These are phyloP conservation scores for Sycophaga agraensis DNA, from an alignment of 1,140 invertebrate species.

Conservation along the genomic window DNA sequence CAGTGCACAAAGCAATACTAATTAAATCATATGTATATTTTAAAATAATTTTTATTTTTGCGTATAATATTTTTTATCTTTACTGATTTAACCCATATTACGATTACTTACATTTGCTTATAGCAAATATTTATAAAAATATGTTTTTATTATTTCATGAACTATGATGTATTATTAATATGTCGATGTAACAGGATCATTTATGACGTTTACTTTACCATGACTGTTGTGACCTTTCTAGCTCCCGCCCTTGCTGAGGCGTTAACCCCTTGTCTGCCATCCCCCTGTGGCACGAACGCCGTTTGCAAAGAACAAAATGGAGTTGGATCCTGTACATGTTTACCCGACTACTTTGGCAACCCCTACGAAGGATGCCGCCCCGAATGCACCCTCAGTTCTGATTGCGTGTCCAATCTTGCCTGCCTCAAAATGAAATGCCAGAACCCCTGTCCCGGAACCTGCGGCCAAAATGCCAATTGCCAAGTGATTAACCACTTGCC, in stretches of 20 bases:
- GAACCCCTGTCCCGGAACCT: conserved; percentile 75
- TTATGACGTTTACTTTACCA: neutral
- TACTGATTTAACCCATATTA: neutral
- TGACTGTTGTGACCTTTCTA: conserved; percentile 2
- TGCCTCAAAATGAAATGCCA: conserved; percentile 75
- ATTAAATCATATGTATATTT: too few relatives aligned
- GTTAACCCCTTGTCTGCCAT: conserved; percentile 64
- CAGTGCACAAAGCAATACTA: too few relatives aligned
- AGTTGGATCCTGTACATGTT: conserved; percentile 69
- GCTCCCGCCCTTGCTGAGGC: conserved; percentile 6
- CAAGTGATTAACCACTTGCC: conserved; percentile 73
- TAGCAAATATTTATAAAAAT: neutral
- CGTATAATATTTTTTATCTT: neutral
- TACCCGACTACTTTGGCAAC: conserved; percentile 70
- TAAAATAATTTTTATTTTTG: neutral
- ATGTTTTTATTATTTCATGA: neutral
- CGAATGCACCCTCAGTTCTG: conserved; percentile 71
- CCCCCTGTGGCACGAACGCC: conserved; percentile 75
- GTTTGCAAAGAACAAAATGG: conserved; percentile 67
- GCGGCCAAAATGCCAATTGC: conserved; percentile 73
- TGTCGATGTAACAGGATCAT: neutral
- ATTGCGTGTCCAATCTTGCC: conserved; percentile 71
- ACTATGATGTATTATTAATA: neutral
- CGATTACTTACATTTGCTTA: neutral
- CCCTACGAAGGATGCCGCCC: conserved; percentile 74